A percentile compares a stretch with the other conserved stretches of the same genome.
phyloP scores from a whole-genome alignment of 2,888 invertebrate species.

The Volucella inflata region DNA sequence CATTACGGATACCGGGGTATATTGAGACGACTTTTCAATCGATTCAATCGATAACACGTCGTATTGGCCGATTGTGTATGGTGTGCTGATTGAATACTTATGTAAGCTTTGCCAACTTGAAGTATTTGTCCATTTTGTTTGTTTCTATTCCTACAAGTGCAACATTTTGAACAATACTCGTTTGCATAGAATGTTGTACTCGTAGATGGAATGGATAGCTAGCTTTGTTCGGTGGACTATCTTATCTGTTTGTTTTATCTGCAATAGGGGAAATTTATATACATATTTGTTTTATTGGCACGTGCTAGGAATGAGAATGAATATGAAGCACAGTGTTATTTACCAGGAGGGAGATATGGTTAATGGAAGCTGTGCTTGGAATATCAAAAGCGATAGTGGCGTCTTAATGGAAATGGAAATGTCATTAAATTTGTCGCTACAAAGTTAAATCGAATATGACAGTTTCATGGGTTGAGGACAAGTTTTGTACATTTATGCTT shows the following conservation, averaged over 20 bases:
- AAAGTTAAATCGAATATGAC: slow-evolving; percentile 6
- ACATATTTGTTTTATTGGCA: slow-evolving; percentile 21
- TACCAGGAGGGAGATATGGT: slow-evolving; percentile 48
- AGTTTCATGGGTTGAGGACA: background rate
- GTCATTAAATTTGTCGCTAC: slow-evolving; percentile 11
- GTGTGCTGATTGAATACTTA: slow-evolving; percentile 59
- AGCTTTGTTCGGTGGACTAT: slow-evolving; percentile 4
- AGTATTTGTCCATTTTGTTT: background rate
- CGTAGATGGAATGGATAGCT: background rate
- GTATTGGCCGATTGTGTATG: slow-evolving; percentile 45
- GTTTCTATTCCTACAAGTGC: slow-evolving; percentile 31
- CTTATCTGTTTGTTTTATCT: slow-evolving; percentile 42
- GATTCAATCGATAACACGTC: slow-evolving; percentile 60
- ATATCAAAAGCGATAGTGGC: slow-evolving; percentile 35
- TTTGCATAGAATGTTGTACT: background rate
- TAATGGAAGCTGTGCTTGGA: slow-evolving; percentile 44
- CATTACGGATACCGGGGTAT: too few species aligned
- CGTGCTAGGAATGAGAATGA: slow-evolving; percentile 48
- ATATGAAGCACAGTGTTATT: slow-evolving; percentile 52
- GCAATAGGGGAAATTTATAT: slow-evolving; percentile 51
- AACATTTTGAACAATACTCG: slow-evolving; percentile 1
- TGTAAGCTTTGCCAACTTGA: background rate
- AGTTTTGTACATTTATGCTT: too few species aligned
- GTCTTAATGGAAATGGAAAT: slow-evolving; percentile 22
- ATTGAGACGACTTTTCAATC: slow-evolving; percentile 21